phyloP scores from a whole-genome alignment of 2,113 vertebrate species.

The Megaptera novaeangliae region DNA sequence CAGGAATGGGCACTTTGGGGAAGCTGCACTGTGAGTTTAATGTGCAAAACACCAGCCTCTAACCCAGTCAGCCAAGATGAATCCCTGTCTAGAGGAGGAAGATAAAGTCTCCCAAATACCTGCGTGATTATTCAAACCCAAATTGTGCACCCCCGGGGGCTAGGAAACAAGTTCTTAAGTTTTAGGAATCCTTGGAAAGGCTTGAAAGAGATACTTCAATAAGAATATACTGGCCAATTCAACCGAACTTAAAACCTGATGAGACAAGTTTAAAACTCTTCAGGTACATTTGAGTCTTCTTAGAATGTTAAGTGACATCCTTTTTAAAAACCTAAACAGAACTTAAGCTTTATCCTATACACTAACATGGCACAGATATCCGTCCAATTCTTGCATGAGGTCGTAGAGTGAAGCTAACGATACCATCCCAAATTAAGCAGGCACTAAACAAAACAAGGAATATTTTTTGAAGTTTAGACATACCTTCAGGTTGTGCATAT shows the following conservation, averaged over 20 bases:
- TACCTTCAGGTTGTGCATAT: neutral
- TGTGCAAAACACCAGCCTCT: neutral
- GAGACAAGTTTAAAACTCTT: neutral
- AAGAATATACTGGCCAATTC: neutral
- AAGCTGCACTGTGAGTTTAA: neutral
- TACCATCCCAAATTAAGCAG: neutral
- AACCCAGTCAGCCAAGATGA: neutral
- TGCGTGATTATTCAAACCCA: neutral
- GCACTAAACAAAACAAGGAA: neutral
- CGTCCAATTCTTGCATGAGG: accelerated
- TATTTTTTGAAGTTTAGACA: neutral
- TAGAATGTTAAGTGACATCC: neutral
- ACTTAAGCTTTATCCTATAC: neutral
- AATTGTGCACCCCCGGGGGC: accelerated
- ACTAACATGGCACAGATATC: no score
- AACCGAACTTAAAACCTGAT: neutral
- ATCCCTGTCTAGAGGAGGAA: neutral
- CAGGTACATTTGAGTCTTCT: neutral
- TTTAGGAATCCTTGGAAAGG: neutral
- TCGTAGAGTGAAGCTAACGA: accelerated
- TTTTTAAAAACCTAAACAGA: neutral
- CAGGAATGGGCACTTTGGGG: accelerated
- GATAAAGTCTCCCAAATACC: neutral
- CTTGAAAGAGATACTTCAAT: neutral
- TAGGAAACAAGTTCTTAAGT: neutral